Conservation (phyloP, 2,888 invertebrate genomes). For the Eupithecia centaureata region DNA sequence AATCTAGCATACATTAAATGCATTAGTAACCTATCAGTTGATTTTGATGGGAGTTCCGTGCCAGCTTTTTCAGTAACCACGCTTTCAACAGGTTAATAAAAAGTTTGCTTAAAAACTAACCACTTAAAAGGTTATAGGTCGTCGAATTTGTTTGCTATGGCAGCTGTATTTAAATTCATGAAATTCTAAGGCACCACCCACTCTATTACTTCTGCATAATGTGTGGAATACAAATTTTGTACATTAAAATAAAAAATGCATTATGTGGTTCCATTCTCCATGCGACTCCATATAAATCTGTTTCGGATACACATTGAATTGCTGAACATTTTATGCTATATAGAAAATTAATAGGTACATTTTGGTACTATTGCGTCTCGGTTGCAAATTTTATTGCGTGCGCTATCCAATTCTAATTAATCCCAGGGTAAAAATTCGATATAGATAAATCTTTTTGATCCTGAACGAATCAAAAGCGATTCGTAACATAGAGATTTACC, state of each 20-base stretch:
- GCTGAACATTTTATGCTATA: slow-evolving; percentile 38
- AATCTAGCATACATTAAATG: slow-evolving; percentile 55
- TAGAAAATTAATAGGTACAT: background rate
- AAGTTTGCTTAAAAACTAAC: slow-evolving; percentile 38
- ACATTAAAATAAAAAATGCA: slow-evolving; percentile 67
- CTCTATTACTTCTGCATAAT: slow-evolving; percentile 71
- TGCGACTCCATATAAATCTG: slow-evolving; percentile 66
- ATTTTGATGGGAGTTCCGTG: slow-evolving; percentile 39
- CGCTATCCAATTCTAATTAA: slow-evolving; percentile 45
- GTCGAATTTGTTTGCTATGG: slow-evolving; percentile 17
- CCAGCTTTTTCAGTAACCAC: slow-evolving; percentile 14
- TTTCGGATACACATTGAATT: slow-evolving; percentile 51
- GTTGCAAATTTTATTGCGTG: slow-evolving; percentile 57
- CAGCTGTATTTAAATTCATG: slow-evolving; percentile 60
- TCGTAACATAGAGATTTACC: slow-evolving; percentile 33
- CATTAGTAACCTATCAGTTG: slow-evolving; percentile 74
- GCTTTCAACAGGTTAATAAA: slow-evolving; percentile 65
- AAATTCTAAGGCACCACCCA: slow-evolving; percentile 76
- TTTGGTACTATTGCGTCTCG: slow-evolving; percentile 55
- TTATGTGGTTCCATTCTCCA: slow-evolving; percentile 69
- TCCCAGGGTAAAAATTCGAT: slow-evolving; percentile 49
- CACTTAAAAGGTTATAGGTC: slow-evolving; percentile 26
- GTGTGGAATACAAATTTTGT: slow-evolving; percentile 73
- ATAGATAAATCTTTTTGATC: slow-evolving; percentile 39
- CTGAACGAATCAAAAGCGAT: slow-evolving; percentile 44